These are phyloP conservation scores for Oconnorella tubifera DNA, from an alignment of 2,888 invertebrate genomes.

Conservation along the genomic window DNA sequence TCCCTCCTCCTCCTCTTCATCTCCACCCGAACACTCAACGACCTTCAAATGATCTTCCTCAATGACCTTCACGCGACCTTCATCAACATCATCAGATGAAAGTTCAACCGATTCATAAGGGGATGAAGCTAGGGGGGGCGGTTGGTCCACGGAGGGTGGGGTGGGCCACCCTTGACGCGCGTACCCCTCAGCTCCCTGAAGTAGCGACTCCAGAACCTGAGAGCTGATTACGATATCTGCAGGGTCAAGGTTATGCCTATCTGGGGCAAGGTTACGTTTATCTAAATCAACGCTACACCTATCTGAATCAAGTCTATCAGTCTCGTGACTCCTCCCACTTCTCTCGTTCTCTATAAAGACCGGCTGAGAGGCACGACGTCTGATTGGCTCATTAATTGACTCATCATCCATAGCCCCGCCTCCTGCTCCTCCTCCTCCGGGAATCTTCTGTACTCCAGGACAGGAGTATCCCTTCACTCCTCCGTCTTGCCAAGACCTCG, in stretches of 20 bases:
- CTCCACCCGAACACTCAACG: no score
- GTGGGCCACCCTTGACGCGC: not conserved
- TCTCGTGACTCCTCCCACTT: not conserved
- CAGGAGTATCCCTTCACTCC: slow-evolving; percentile 5
- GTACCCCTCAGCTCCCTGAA: slow-evolving; percentile 31
- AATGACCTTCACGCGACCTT: no score
- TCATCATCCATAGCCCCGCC: not conserved
- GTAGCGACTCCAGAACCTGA: slow-evolving; percentile 28
- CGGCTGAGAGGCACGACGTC: slow-evolving; percentile 7
- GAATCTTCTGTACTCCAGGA: not conserved
- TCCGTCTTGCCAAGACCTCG: slow-evolving; percentile 13
- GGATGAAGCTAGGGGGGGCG: no score
- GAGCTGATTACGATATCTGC: slow-evolving; percentile 30
- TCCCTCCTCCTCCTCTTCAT: no score
- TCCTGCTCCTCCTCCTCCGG: not conserved
- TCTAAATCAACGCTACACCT: no score
- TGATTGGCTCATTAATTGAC: not conserved
- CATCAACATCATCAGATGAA: no score
- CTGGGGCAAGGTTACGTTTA: not conserved
- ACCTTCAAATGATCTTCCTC: no score
- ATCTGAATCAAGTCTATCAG: not conserved
- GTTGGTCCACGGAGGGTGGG: no score
- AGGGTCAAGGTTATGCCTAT: slow-evolving; percentile 14
- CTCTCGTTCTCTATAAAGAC: not conserved
- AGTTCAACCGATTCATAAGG: no score